phyloP scores from a whole-genome alignment of 2,888 invertebrate genomes.

The Halocaridina rubra region DNA sequence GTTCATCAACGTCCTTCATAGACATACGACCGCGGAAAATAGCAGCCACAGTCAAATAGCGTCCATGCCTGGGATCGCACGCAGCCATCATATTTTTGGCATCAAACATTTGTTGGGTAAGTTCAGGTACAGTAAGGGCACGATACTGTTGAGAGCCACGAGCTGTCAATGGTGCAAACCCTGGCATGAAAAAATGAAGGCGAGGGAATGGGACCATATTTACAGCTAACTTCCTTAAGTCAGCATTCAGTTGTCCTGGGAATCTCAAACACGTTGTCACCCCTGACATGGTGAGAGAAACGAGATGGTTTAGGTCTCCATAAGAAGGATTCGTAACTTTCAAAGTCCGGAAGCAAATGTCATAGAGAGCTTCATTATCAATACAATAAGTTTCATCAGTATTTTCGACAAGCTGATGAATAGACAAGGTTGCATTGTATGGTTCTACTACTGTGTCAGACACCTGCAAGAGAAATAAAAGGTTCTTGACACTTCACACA shows the following conservation, averaged over 20 bases:
- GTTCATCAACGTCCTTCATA: constrained; percentile 81
- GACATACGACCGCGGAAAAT: constrained; percentile 73
- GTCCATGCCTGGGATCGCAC: background rate
- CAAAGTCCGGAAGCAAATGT: constrained; percentile 83
- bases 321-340: constrained; percentile 72
- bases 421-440: constrained; percentile 88
- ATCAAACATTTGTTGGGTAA: constrained; percentile 74
- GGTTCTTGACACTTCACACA: too few species aligned
- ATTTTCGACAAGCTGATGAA: constrained; percentile 87
- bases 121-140: constrained; percentile 78
- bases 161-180: constrained; percentile 78
- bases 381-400: constrained; percentile 74
- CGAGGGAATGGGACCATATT: constrained; percentile 95
- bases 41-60: constrained; percentile 67
- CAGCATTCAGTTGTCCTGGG: constrained; percentile 91
- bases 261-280: constrained; percentile 78
- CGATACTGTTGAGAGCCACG: constrained; percentile 74
- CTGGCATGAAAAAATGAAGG: constrained; percentile 89
- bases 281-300: constrained; percentile 70
- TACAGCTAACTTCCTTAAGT: constrained; percentile 85
- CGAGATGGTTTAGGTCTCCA: constrained; percentile 71
- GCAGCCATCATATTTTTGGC: background rate
- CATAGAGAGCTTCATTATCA: constrained; percentile 84
- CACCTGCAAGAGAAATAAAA: constrained; percentile 73
- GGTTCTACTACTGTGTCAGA: constrained; percentile 90